Conservation (phyloP, 2,797 vertebrate species). For the Microctenopoma steveboyesi region DNA sequence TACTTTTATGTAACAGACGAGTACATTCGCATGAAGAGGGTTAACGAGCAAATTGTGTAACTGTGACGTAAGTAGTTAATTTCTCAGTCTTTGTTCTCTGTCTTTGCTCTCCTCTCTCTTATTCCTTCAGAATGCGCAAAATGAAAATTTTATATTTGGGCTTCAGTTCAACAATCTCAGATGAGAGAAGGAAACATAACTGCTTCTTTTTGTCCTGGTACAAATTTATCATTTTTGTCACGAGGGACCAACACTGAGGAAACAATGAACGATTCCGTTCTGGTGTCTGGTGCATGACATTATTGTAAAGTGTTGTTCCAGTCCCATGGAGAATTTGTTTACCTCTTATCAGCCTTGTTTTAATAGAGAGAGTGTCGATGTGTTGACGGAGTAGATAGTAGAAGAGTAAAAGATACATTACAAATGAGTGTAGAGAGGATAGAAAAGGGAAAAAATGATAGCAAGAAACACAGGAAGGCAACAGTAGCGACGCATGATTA, state of each 20-base stretch:
- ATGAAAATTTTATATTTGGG: background rate
- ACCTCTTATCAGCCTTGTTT: constrained; percentile 53
- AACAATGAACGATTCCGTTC: constrained; percentile 39
- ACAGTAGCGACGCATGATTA: constrained; percentile 32
- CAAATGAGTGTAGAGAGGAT: constrained; percentile 20
- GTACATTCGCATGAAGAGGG: background rate
- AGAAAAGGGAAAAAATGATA: constrained; percentile 13
- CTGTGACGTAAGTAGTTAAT: background rate
- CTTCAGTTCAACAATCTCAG: background rate
- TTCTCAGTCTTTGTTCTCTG: background rate
- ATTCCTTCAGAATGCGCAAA: background rate
- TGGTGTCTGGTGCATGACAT: constrained; percentile 50
- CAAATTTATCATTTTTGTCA: constrained; percentile 40
- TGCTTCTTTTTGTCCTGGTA: background rate
- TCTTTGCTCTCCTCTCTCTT: background rate
- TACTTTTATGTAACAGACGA: no score
- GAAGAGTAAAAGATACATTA: constrained; percentile 39
- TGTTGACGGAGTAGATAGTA: constrained; percentile 41
- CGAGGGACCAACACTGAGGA: constrained; percentile 22
- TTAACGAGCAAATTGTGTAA: constrained; percentile 5
- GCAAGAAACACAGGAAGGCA: constrained; percentile 33
- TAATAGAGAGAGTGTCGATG: constrained; percentile 35
- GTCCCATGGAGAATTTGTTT: constrained; percentile 28
- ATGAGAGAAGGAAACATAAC: constrained; percentile 9
- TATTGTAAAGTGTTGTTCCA: constrained; percentile 31